Evolutionary conservation across 2,797 vertebrate genomes (phyloP).

Genomic region (Poeciliopsis turneri): DNA sequence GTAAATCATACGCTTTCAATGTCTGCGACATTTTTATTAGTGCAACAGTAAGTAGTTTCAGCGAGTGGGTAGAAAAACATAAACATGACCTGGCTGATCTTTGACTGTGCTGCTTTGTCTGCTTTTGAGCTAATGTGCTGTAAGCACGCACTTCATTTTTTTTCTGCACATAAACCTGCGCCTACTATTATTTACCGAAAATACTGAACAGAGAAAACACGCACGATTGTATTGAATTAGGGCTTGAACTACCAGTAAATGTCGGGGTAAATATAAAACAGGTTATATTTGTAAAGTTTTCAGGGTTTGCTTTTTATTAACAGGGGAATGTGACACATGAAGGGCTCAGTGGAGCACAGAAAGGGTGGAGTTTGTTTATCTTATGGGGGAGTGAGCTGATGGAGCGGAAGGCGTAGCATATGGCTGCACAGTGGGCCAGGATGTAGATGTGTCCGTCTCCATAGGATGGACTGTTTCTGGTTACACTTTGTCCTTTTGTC

Average conservation of each 20-base stretch:
- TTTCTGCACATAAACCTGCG: neutral
- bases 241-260: conserved; percentile 7
- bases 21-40: neutral
- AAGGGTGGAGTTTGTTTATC: conserved; percentile 35
- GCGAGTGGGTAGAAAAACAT: neutral
- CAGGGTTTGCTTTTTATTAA: conserved; percentile 41
- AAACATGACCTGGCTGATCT: neutral
- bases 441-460: conserved; percentile 38
- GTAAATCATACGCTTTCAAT: neutral
- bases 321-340: conserved; percentile 32
- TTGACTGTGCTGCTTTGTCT: neutral
- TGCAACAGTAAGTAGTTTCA: neutral
- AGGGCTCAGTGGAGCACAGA: conserved; percentile 20
- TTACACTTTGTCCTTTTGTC: neutral
- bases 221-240: neutral
- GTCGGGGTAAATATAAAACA: conserved; percentile 24
- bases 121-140: neutral
- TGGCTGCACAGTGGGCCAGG: conserved; percentile 41
- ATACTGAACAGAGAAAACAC: neutral
- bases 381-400: conserved; percentile 21
- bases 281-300: conserved; percentile 27
- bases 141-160: neutral
- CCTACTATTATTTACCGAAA: no score
- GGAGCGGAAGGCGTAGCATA: conserved; percentile 38
- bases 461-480: conserved; percentile 28